Evolutionary conservation across 1,140 invertebrate genomes (phyloP), one percentile per base, ranked within the genome.

Genomic region (Apis laboriosa): DNA sequence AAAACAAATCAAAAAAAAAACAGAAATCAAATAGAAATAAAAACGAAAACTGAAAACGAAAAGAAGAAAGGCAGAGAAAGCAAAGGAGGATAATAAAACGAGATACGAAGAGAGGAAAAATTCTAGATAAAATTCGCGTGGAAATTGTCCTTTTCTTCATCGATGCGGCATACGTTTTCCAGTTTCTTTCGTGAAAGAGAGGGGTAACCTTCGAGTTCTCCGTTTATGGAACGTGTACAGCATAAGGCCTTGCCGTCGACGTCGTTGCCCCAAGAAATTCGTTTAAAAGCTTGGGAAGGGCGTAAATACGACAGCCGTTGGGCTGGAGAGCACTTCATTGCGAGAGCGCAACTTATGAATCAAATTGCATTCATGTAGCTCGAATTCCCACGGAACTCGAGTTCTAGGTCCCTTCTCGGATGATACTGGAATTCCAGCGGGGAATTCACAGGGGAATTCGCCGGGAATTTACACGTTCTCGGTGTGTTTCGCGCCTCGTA

Each of bases 191-290:
- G 8, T 9, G 17, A n/a, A 56, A 56, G 70, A 64, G 34, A 51
- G 49, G 49, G 28, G 56, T 11, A 13, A 17, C 53, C 56, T 74
- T 19, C 61, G 60, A 61, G 67, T 72, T 63, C 74, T 13, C 67
- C 67, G 81, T 72, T 83, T 83, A 83, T 79, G 60, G 76, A 5
- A 83, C 82, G 82, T 83, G 82, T 63, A 64, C 53, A 56, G 82
- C 82, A 80, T 80, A 80, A 78, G 82, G 58, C 28, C 15, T 21
- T 28, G 17, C 12, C 28, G 58, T 51, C 51, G 53, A n/a, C 34
- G 55, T n/a, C 78, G 51, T 76, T 75, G 80, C 61, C 21, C 21
- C 13, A 58, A 77, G 80, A 83, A 83, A 83, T 83, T 83, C 80
- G 67, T 83, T 83, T 78, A 71, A 78, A 83, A 78, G 63, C 28